Base-by-base conservation (phyloP, 2,113 vertebrate species). In the Lasiurus cinereus region DNA sequence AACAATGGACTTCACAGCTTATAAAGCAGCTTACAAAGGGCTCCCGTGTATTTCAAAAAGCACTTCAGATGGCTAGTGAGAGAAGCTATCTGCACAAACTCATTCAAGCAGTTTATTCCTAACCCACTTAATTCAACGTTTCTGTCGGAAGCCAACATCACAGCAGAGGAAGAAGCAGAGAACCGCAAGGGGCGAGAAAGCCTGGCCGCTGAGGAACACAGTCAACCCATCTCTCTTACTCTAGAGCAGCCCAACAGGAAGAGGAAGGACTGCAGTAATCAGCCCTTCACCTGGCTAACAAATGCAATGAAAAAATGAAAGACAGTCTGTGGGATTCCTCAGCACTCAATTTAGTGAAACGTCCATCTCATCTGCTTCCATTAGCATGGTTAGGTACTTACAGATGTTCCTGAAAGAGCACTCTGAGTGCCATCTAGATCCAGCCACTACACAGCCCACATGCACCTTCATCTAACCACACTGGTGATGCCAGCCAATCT, bases 1-100 rank as follows among this genome's bases (percentile, higher is more conserved):
- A 93, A 97, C 97, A 97, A 97, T 96, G 97, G 97, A 95, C 96
- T 97, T 97, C 97, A 93, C 88, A 95, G 96, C 97, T 95, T 96
- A 96, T 88, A 96, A 94, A 95, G 94, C 94, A 79, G 97, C 92
- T 97, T 96, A 97, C 96, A 96, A 98, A 96, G 96, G 93, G 88
- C 95, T 96, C 96, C 96, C 74, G 3, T 95, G 96, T 94, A 91
- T 97, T 97, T 96, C 96, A 96, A 95, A 97, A 95, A 95, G 95
- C 96, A 96, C 94, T 96, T 97, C 96, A 89, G 96, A 97, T 77
- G 89, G 93, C 94, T 87, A 66, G 93, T 91, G 87, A 97, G 97
- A 93, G 95, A 96, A 96, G 92, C 88, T 98, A 94, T 96, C 96
- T 96, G 90, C 95, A 93, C 96, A 96, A 92, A 94, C 0, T n/a